Percentiles rank a stretch among this genome's conserved stretches.
phyloP scores from a whole-genome alignment of 1,140 invertebrate species.

The Panagrolaimus sp. region DNA sequence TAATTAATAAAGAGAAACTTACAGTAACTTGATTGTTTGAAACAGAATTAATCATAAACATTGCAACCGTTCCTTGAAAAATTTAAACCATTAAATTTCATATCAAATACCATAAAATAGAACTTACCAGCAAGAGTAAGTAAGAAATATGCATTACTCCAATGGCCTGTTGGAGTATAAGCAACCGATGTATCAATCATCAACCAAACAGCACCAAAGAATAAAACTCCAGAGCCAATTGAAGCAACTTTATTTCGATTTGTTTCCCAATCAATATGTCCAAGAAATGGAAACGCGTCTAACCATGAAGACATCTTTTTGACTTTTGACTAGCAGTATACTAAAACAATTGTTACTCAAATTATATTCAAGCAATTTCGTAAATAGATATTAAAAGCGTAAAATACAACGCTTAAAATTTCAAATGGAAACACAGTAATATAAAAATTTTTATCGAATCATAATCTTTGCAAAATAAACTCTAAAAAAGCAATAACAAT shows the following conservation, averaged over 20 bases:
- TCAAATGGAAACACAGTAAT: too few relatives aligned
- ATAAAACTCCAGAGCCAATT: slow-evolving; percentile 39
- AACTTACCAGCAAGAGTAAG: slow-evolving; percentile 88
- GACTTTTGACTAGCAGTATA: too few relatives aligned
- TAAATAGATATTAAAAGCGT: too few relatives aligned
- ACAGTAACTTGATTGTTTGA: slow-evolving; percentile 80
- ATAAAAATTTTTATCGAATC: too few relatives aligned
- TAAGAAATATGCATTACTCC: slow-evolving; percentile 76
- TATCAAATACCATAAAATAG: slow-evolving; percentile 87
- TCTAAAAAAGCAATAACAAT: too few relatives aligned
- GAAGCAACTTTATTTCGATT: slow-evolving; percentile 37
- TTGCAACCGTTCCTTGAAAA: slow-evolving; percentile 19
- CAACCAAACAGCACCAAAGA: slow-evolving; percentile 92
- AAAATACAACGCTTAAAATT: too few relatives aligned
- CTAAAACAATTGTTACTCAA: too few relatives aligned
- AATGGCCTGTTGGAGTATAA: slow-evolving; percentile 67
- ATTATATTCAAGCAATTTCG: too few relatives aligned
- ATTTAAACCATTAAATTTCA: slow-evolving; percentile 53
- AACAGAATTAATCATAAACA: slow-evolving; percentile 80
- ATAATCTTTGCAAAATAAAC: too few relatives aligned
- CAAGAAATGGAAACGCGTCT: slow-evolving; percentile 15
- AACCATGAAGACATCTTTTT: too few relatives aligned
- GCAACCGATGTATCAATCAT: slow-evolving; percentile 84
- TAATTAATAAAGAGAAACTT: too few relatives aligned
- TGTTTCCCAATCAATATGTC: slow-evolving; percentile 36